Evolutionary conservation across 2,888 invertebrate genomes (phyloP).

Genomic region (Laspeyria flexula): DNA sequence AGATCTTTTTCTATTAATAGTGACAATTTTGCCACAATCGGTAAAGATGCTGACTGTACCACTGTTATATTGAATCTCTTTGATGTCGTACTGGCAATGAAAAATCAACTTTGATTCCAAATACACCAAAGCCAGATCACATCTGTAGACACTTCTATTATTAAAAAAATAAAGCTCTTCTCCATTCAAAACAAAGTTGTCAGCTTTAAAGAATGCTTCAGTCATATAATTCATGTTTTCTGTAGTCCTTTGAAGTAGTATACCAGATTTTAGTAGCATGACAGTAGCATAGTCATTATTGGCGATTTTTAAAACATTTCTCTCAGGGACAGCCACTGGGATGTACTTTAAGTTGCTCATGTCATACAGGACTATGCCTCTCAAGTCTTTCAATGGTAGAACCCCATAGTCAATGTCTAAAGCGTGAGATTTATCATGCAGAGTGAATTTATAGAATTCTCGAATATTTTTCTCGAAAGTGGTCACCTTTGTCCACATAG

Average conservation of each 20-base stretch:
- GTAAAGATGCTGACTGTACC: slow-evolving; percentile 62
- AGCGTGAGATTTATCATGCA: slow-evolving; percentile 63
- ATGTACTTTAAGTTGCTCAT: slow-evolving; percentile 63
- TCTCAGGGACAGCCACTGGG: slow-evolving; percentile 66
- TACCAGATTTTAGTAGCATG: slow-evolving; percentile 59
- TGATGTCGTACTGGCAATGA: slow-evolving; percentile 65
- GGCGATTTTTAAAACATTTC: slow-evolving; percentile 62
- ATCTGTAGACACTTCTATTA: slow-evolving; percentile 62
- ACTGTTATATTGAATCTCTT: slow-evolving; percentile 61
- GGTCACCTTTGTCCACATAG: slow-evolving; percentile 60
- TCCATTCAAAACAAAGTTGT: slow-evolving; percentile 62
- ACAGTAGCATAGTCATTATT: slow-evolving; percentile 64
- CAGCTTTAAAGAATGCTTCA: slow-evolving; percentile 67
- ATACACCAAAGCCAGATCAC: slow-evolving; percentile 53
- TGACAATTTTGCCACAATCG: slow-evolving; percentile 68
- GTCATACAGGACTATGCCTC: slow-evolving; percentile 68
- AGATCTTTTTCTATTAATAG: slow-evolving; percentile 45
- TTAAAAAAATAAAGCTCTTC: slow-evolving; percentile 61
- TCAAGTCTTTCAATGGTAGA: slow-evolving; percentile 64
- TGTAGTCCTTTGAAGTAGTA: slow-evolving; percentile 64
- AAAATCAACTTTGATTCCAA: slow-evolving; percentile 58
- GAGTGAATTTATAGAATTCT: slow-evolving; percentile 67
- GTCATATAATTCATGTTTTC: slow-evolving; percentile 46
- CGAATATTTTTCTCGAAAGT: slow-evolving; percentile 49
- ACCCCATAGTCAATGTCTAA: slow-evolving; percentile 64